Evolutionary conservation across 2,113 vertebrate species (phyloP).

Genomic region (Eptatretus burgeri): DNA sequence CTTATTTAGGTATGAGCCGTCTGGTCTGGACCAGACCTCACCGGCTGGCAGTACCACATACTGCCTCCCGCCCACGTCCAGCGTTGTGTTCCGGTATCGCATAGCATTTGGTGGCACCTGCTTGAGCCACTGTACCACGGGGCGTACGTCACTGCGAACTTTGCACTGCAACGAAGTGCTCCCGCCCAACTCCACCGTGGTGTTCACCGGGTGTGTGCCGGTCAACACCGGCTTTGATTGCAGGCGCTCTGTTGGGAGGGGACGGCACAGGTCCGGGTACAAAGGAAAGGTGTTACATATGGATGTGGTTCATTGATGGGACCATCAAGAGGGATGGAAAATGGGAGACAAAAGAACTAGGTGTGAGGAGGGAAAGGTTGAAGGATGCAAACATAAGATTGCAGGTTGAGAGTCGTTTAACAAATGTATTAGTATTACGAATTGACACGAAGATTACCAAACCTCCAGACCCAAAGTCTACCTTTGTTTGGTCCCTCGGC

Average conservation of each 20-base stretch:
- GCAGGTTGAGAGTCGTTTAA: too few species aligned
- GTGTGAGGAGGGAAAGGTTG: too few species aligned
- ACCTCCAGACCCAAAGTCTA: too few species aligned
- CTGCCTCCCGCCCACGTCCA: slow-evolving; percentile 17
- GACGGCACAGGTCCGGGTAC: too few species aligned
- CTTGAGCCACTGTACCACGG: slow-evolving; percentile 19
- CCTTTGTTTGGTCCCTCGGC: too few species aligned
- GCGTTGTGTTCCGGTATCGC: slow-evolving; percentile 15
- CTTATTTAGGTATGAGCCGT: slow-evolving; percentile 20
- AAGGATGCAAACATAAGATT: too few species aligned
- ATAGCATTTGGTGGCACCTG: slow-evolving; percentile 14
- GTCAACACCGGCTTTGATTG: slow-evolving; percentile 17
- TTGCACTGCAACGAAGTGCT: slow-evolving; percentile 19
- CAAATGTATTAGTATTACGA: too few species aligned
- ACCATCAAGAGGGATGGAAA: too few species aligned
- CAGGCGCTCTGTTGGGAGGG: slow-evolving; percentile 13
- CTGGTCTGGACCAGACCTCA: slow-evolving; percentile 19
- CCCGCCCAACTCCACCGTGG: slow-evolving; percentile 17
- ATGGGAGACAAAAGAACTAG: too few species aligned
- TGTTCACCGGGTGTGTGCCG: slow-evolving; percentile 18
- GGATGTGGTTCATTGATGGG: too few species aligned
- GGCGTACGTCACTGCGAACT: slow-evolving; percentile 18
- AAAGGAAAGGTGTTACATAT: too few species aligned
- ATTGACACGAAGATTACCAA: too few species aligned
- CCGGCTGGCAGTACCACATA: slow-evolving; percentile 17